phyloP scores from a whole-genome alignment of 2,888 invertebrate species.

The Eilema sororculum region DNA sequence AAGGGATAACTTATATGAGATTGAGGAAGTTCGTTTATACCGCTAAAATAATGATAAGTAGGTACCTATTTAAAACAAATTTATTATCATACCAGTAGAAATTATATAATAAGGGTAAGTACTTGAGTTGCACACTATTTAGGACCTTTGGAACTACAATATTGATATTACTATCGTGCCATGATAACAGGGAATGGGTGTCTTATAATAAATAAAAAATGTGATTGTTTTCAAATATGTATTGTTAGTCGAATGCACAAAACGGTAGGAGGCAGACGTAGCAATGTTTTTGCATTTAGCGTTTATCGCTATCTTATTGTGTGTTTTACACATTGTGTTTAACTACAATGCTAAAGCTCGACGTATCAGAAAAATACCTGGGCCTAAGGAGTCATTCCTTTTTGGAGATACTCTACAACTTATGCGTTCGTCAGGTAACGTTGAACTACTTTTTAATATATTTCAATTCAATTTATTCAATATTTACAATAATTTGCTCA shows the following conservation, averaged over 20 bases:
- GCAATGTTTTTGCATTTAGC: slow-evolving; percentile 55
- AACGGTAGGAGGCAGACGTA: slow-evolving; percentile 19
- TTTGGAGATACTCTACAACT: slow-evolving; percentile 53
- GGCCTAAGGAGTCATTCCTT: slow-evolving; percentile 57
- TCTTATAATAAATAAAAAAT: not conserved
- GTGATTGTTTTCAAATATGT: not conserved
- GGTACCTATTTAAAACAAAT: too few species aligned
- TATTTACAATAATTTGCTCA: too few species aligned
- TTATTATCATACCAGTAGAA: not conserved
- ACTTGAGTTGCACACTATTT: not conserved
- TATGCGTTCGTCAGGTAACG: slow-evolving; percentile 51
- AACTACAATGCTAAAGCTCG: slow-evolving; percentile 62
- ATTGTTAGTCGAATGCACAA: not conserved
- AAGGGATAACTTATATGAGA: too few species aligned
- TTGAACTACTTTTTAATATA: not conserved
- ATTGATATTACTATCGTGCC: not conserved
- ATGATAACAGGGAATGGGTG: not conserved
- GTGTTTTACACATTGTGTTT: slow-evolving; percentile 53
- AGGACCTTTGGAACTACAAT: not conserved
- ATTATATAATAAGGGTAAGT: not conserved
- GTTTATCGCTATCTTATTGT: slow-evolving; percentile 44
- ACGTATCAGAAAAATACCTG: slow-evolving; percentile 59
- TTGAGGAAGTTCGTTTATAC: too few species aligned
- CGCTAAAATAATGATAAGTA: too few species aligned
- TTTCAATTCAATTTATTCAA: too few species aligned